These are phyloP conservation scores for Leiothrix lutea DNA, from an alignment of 2,113 vertebrate species.

Conservation along the genomic window DNA sequence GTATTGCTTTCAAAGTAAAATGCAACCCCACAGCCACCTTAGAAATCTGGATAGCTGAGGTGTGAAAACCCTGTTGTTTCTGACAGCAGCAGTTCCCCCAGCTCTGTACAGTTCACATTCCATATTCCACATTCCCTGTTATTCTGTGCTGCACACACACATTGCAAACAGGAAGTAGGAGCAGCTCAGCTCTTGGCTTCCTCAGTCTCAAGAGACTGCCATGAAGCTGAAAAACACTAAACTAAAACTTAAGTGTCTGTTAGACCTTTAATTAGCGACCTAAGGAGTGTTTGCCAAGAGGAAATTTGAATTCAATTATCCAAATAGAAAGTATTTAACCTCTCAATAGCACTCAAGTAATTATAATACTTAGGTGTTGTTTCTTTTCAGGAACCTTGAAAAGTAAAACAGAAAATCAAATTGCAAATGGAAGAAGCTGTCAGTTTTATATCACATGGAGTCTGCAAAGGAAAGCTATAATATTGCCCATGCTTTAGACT, in stretches of 20 bases:
- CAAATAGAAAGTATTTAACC: constrained; percentile 55
- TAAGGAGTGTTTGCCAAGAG: constrained; percentile 52
- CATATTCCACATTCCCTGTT: background rate
- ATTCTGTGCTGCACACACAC: background rate
- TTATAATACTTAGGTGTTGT: constrained; percentile 6
- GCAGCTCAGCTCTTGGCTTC: constrained; percentile 25
- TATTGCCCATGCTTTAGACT: background rate
- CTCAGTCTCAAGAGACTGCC: background rate
- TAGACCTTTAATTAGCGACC: constrained; percentile 63
- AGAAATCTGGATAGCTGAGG: background rate
- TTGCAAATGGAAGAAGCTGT: background rate
- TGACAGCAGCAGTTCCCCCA: background rate
- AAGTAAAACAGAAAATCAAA: constrained; percentile 12
- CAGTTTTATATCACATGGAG: background rate
- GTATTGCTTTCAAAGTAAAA: background rate
- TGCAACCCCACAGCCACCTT: background rate
- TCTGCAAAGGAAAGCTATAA: background rate
- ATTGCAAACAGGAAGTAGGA: background rate
- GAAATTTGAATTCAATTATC: constrained; percentile 60
- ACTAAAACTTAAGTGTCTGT: constrained; percentile 39
- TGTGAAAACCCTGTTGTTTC: background rate
- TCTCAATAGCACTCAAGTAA: constrained; percentile 44
- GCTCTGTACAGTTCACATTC: background rate
- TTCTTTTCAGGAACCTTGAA: background rate
- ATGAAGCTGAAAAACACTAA: constrained; percentile 38